phyloP scores from a whole-genome alignment of 2,797 vertebrate genomes.

The Oryzias sinensis region DNA sequence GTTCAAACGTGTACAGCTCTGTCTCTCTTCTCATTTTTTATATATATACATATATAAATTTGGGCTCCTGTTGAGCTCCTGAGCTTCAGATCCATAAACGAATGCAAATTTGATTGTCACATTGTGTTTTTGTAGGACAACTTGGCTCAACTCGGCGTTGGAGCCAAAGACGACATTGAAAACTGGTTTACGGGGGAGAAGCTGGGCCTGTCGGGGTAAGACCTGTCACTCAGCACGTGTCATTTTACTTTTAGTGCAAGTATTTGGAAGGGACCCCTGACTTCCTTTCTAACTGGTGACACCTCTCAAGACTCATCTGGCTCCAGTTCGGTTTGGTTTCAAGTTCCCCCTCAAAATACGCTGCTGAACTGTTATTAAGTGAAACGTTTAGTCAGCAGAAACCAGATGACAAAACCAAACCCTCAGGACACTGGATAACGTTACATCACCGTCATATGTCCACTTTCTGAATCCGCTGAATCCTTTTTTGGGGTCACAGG shows the following conservation, averaged over 20 bases:
- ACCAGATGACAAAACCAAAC: not conserved
- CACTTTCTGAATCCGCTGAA: no score
- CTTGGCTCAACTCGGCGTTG: constrained; percentile 81
- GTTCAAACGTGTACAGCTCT: not conserved
- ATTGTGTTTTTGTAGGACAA: constrained; percentile 75
- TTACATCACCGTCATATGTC: no score
- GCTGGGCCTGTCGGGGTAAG: constrained; percentile 80
- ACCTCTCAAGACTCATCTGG: not conserved
- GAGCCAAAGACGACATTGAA: constrained; percentile 80
- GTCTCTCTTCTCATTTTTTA: not conserved
- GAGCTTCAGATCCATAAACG: no score
- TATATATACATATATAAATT: not conserved
- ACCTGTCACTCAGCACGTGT: not conserved
- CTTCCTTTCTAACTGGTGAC: not conserved
- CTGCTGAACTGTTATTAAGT: not conserved
- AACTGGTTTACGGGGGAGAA: constrained; percentile 87
- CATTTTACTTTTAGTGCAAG: not conserved
- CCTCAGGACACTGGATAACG: not conserved
- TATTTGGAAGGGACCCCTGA: not conserved
- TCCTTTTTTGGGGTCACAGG: no score
- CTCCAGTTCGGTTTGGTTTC: not conserved
- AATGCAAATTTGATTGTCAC: not conserved
- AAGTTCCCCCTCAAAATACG: not conserved
- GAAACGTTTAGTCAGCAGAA: not conserved
- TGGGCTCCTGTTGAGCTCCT: not conserved